A percentile compares a stretch with the other conserved stretches of the same genome.
Evolutionary conservation across 2,113 vertebrate genomes (phyloP).

Genomic region (Oreochromis spilurus): DNA sequence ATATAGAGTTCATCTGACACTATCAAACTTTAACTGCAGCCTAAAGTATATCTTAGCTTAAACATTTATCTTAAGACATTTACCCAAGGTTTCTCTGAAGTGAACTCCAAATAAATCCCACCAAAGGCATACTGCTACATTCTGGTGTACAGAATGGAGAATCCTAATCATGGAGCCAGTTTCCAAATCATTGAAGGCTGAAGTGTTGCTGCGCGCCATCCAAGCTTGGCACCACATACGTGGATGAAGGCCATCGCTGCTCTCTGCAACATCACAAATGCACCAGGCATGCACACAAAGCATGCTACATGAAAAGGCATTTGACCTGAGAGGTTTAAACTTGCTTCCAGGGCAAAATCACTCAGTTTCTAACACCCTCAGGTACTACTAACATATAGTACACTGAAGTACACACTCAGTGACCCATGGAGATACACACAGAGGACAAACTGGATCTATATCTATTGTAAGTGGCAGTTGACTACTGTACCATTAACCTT

Average conservation of each 20-base stretch:
- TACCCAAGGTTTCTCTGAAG: conserved; percentile 7
- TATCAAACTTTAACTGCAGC: background rate
- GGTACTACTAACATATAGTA: background rate
- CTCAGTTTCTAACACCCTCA: background rate
- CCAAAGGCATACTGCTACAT: background rate
- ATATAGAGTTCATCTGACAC: background rate
- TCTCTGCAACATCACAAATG: conserved; percentile 23
- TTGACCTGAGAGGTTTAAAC: conserved; percentile 22
- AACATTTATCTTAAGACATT: background rate
- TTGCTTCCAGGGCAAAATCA: conserved; percentile 1
- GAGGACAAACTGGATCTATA: conserved; percentile 40
- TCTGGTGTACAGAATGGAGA: background rate
- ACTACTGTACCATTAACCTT: conserved; percentile 40
- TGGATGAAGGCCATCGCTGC: background rate
- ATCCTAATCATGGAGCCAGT: background rate
- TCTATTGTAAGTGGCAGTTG: conserved; percentile 8
- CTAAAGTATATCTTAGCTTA: conserved; percentile 9
- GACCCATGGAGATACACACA: conserved; percentile 1
- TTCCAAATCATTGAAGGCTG: conserved; percentile 1
- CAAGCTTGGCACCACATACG: conserved; percentile 1
- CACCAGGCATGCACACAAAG: conserved; percentile 13
- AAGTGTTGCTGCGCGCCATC: background rate
- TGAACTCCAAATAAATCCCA: background rate
- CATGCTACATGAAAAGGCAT: conserved; percentile 8
- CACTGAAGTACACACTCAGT: conserved; percentile 10